phyloP scores from a whole-genome alignment of 2,113 vertebrate species.

The Macrotus californicus region DNA sequence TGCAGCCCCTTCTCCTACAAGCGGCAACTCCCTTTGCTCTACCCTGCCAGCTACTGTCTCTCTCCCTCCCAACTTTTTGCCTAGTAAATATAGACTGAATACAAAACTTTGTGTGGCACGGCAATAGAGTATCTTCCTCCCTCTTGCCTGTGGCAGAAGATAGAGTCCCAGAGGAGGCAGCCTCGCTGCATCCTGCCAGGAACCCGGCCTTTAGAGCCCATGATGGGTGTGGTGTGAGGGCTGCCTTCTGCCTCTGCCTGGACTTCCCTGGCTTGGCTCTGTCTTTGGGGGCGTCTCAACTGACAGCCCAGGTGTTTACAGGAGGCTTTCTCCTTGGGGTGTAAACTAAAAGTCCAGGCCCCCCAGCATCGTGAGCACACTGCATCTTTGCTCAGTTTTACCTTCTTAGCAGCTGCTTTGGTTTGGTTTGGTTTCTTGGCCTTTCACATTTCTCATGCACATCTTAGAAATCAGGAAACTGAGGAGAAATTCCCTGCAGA shows the following conservation, averaged over 20 bases:
- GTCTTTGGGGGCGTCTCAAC: background rate
- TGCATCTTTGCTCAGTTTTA: background rate
- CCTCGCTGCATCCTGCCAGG: background rate
- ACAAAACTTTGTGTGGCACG: background rate
- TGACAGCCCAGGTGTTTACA: background rate
- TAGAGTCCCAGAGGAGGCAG: too few species aligned
- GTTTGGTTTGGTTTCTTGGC: background rate
- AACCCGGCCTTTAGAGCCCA: background rate
- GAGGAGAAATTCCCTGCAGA: background rate
- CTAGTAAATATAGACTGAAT: too few species aligned
- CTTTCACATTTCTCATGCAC: background rate
- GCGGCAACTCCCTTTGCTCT: background rate
- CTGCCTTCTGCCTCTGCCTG: background rate
- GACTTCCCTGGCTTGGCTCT: background rate
- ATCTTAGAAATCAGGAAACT: background rate
- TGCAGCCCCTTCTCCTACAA: background rate
- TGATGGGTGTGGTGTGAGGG: background rate
- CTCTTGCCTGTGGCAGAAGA: background rate
- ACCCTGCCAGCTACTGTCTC: background rate
- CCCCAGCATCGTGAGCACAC: background rate
- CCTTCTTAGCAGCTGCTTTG: conserved; percentile 11
- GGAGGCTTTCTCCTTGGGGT: background rate
- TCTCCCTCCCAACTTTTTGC: background rate
- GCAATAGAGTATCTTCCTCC: background rate
- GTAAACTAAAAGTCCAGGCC: background rate